phyloP scores from a whole-genome alignment of 2,888 invertebrate species.

The Epistrophe grossulariae region DNA sequence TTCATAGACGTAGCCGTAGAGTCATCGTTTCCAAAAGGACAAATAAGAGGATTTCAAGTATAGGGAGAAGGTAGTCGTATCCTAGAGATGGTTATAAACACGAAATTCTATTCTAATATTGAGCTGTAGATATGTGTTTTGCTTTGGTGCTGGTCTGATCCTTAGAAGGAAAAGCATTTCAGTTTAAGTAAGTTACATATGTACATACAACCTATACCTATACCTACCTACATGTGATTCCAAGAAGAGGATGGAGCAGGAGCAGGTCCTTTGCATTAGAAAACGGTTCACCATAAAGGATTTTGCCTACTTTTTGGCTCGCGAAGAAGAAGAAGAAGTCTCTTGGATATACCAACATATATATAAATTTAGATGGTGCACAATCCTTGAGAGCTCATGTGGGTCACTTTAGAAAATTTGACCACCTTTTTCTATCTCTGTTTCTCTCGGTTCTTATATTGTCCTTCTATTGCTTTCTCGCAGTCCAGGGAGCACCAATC shows the following conservation, averaged over 20 bases:
- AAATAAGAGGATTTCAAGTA: slow-evolving; percentile 70
- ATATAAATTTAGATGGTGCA: slow-evolving; percentile 14
- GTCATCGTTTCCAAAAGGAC: slow-evolving; percentile 53
- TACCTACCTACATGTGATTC: neutral
- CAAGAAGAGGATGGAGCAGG: slow-evolving; percentile 45
- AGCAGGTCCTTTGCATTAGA: slow-evolving; percentile 45
- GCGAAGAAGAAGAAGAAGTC: slow-evolving; percentile 71
- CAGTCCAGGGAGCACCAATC: slow-evolving; percentile 73
- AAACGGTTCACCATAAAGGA: slow-evolving; percentile 51
- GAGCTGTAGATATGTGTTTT: slow-evolving; percentile 47
- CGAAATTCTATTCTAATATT: slow-evolving; percentile 72
- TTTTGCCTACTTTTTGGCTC: slow-evolving; percentile 56
- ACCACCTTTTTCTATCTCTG: slow-evolving; percentile 53
- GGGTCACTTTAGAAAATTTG: slow-evolving; percentile 64
- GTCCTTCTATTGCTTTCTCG: slow-evolving; percentile 49
- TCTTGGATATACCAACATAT: neutral
- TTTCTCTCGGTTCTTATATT: slow-evolving; percentile 19
- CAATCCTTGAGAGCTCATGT: slow-evolving; percentile 57
- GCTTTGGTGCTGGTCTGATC: slow-evolving; percentile 48
- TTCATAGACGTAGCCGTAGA: slow-evolving; percentile 15
- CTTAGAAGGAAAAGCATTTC: slow-evolving; percentile 60
- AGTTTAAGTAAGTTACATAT: slow-evolving; percentile 55
- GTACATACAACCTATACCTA: neutral
- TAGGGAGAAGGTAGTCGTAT: slow-evolving; percentile 33
- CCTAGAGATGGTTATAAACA: slow-evolving; percentile 69